Evolutionary conservation across 2,113 vertebrate genomes (phyloP).

Genomic region (Anser cygnoides): DNA sequence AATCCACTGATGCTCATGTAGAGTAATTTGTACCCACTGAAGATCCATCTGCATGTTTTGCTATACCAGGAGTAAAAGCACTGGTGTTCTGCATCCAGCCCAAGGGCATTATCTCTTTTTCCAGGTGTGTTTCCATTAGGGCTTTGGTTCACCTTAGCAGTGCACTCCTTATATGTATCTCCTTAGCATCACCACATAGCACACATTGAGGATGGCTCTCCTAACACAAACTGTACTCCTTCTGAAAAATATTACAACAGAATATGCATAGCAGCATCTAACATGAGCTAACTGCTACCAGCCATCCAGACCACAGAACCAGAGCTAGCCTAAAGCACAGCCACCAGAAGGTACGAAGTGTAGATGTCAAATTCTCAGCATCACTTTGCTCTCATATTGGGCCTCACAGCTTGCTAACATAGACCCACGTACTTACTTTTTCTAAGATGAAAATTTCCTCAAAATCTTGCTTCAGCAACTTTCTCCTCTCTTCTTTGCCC

Average conservation of each 20-base stretch:
- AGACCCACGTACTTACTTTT: not conserved
- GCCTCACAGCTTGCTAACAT: not conserved
- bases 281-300: not conserved
- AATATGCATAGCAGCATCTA: not conserved
- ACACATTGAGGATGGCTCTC: not conserved
- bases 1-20: not conserved
- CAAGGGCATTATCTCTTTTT: not conserved
- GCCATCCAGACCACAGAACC: not conserved
- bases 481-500: not conserved
- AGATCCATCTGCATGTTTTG: not conserved
- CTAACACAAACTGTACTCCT: not conserved
- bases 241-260: not conserved
- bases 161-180: not conserved
- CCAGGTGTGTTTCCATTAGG: not conserved
- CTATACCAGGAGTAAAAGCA: not conserved
- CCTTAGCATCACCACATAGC: not conserved
- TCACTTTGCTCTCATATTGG: not conserved
- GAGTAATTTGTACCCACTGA: not conserved
- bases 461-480: not conserved
- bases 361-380: not conserved
- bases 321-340: not conserved
- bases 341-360: accelerated
- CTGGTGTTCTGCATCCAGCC: not conserved
- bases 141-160: not conserved
- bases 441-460: not conserved